These are phyloP conservation scores for Lucilia sericata DNA, from an alignment of 1,140 invertebrate species.

Conservation along the genomic window DNA sequence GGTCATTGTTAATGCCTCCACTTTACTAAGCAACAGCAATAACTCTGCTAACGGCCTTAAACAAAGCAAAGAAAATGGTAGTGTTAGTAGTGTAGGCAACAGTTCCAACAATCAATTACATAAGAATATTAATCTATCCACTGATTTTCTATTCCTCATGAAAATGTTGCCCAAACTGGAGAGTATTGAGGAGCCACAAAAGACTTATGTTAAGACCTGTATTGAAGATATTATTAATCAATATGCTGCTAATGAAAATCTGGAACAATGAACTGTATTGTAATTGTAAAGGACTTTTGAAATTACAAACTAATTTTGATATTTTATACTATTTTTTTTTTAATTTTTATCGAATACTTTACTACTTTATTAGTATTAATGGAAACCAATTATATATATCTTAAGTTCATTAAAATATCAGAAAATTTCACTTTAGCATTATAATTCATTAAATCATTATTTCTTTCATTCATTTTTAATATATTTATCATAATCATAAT, in stretches of 20 bases:
- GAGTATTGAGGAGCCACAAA: constrained; percentile 62
- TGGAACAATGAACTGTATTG: neutral
- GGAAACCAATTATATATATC: neutral
- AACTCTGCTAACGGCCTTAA: neutral
- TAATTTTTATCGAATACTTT: neutral
- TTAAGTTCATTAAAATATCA: neutral
- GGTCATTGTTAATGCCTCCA: constrained; percentile 46
- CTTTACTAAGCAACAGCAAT: neutral
- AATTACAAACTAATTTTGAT: neutral
- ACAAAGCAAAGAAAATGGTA: constrained; percentile 41
- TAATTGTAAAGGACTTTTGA: neutral
- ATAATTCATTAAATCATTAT: no score
- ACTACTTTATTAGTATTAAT: neutral
- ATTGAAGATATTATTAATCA: constrained; percentile 64
- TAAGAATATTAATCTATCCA: constrained; percentile 62
- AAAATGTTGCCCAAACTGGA: constrained; percentile 64
- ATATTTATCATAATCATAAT: no score
- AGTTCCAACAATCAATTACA: constrained; percentile 48
- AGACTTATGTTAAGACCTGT: constrained; percentile 61
- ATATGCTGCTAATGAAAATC: constrained; percentile 48
- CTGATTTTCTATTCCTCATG: constrained; percentile 64
- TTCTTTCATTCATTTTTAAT: no score
- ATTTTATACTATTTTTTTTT: neutral
- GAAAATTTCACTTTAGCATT: neutral
- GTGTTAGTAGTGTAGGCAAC: neutral